phyloP scores from a whole-genome alignment of 2,797 vertebrate species.

The Harpagifer antarcticus region DNA sequence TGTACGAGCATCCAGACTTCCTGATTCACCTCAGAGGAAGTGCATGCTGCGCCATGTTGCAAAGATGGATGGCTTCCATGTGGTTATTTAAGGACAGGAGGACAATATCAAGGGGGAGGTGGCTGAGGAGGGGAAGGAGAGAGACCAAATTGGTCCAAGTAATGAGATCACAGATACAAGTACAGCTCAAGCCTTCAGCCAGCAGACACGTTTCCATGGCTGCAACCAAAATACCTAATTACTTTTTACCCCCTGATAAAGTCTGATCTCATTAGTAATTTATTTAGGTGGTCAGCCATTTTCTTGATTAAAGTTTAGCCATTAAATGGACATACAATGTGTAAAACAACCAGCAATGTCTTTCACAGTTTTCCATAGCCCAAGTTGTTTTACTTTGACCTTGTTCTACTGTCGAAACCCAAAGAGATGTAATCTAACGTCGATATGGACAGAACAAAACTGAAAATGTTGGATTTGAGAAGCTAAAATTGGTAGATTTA shows the following conservation, averaged over 20 bases:
- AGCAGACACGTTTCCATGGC: slow-evolving; percentile 20
- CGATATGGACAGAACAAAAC: background rate
- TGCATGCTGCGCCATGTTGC: slow-evolving; percentile 61
- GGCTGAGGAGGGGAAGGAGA: slow-evolving; percentile 12
- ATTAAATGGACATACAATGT: background rate
- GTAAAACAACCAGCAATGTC: background rate
- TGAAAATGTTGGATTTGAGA: background rate
- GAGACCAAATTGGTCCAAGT: slow-evolving; percentile 18
- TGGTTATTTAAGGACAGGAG: background rate
- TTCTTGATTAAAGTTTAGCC: background rate
- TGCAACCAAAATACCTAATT: slow-evolving; percentile 27
- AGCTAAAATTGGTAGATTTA: background rate
- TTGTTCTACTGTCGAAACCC: background rate
- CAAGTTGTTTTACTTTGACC: background rate
- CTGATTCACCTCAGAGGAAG: slow-evolving; percentile 70
- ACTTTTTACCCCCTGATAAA: slow-evolving; percentile 1
- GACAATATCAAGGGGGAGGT: background rate
- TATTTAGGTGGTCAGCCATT: background rate
- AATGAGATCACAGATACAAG: slow-evolving; percentile 21
- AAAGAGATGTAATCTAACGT: background rate
- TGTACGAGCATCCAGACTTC: slow-evolving; percentile 90
- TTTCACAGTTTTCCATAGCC: background rate
- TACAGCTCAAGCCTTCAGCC: slow-evolving; percentile 12
- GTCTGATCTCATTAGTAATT: slow-evolving; percentile 28
- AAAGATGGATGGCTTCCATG: background rate